A percentile compares a stretch with the other conserved stretches of the same genome.
These are phyloP conservation scores for Aeoliscus strigatus DNA, from an alignment of 2,797 vertebrate species.

Conservation along the genomic window DNA sequence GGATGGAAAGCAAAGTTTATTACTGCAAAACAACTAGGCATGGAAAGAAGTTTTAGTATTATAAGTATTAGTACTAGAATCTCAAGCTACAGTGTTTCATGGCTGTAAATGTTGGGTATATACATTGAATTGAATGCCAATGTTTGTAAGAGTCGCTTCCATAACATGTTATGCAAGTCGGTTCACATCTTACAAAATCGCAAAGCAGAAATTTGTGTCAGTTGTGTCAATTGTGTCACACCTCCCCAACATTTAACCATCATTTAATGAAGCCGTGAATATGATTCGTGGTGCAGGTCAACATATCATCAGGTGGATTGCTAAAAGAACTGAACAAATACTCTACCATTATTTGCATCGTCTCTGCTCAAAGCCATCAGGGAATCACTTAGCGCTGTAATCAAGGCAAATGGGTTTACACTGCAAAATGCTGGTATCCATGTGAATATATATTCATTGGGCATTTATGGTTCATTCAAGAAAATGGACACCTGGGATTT, in stretches of 20 bases:
- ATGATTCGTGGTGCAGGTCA: slow-evolving; percentile 38
- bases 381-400: slow-evolving; percentile 76
- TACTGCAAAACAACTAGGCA: slow-evolving; percentile 4
- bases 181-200: neutral
- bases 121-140: neutral
- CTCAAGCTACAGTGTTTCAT: slow-evolving; percentile 5
- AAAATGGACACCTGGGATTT: slow-evolving; percentile 22
- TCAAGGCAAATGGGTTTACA: slow-evolving; percentile 73
- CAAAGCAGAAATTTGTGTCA: slow-evolving; percentile 11
- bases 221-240: too few relatives aligned
- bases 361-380: slow-evolving; percentile 77
- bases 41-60: slow-evolving; percentile 24
- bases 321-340: slow-evolving; percentile 69
- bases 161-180: slow-evolving; percentile 1
- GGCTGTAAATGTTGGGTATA: slow-evolving; percentile 48
- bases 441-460: slow-evolving; percentile 39
- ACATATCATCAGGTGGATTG: slow-evolving; percentile 49
- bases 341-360: slow-evolving; percentile 76
- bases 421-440: slow-evolving; percentile 49
- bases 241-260: slow-evolving; percentile 46
- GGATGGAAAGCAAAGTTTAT: slow-evolving; percentile 15
- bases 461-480: slow-evolving; percentile 33
- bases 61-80: slow-evolving; percentile 5
- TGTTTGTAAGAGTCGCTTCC: neutral
- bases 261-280: slow-evolving; percentile 20